Percentiles rank a stretch among this genome's conserved stretches.
These are phyloP conservation scores for Drosophila kohkoa DNA, from an alignment of 1,140 invertebrate species.

Conservation along the genomic window DNA sequence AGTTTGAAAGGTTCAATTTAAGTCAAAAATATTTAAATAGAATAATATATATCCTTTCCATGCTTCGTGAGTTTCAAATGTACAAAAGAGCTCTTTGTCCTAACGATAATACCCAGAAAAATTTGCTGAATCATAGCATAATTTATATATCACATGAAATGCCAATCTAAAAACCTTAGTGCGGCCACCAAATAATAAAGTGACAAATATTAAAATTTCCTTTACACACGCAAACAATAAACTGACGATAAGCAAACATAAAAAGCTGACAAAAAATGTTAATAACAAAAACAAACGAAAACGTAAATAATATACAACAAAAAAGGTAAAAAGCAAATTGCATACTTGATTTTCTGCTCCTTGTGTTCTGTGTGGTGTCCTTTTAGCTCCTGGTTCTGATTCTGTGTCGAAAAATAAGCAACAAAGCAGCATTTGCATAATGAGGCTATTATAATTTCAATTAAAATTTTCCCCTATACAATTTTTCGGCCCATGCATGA, in stretches of 20 bases:
- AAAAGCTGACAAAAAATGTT: slow-evolving; percentile 28
- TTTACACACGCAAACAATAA: slow-evolving; percentile 63
- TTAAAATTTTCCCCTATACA: slow-evolving; percentile 66
- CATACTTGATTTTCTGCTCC: slow-evolving; percentile 38
- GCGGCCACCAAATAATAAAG: slow-evolving; percentile 61
- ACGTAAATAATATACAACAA: slow-evolving; percentile 51
- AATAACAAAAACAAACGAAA: slow-evolving; percentile 30
- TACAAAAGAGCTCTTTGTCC: slow-evolving; percentile 4
- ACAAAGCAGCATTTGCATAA: slow-evolving; percentile 72
- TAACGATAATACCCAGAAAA: not conserved
- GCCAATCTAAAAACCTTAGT: slow-evolving; percentile 17
- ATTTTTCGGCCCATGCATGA: slow-evolving; percentile 57
- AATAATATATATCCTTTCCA: not conserved
- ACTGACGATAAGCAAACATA: slow-evolving; percentile 59
- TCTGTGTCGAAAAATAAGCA: slow-evolving; percentile 52
- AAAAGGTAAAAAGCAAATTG: slow-evolving; percentile 46
- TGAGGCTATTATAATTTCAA: slow-evolving; percentile 81
- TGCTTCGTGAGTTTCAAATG: not conserved
- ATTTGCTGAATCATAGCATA: not conserved
- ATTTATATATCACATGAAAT: slow-evolving; percentile 17
- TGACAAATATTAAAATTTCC: slow-evolving; percentile 49
- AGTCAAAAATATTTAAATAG: slow-evolving; percentile 1
- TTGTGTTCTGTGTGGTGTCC: slow-evolving; percentile 32
- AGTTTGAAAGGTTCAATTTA: not conserved
- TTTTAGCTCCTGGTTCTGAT: not conserved